Conservation (phyloP, 2,797 vertebrate genomes). For the Pangasius djambal region DNA sequence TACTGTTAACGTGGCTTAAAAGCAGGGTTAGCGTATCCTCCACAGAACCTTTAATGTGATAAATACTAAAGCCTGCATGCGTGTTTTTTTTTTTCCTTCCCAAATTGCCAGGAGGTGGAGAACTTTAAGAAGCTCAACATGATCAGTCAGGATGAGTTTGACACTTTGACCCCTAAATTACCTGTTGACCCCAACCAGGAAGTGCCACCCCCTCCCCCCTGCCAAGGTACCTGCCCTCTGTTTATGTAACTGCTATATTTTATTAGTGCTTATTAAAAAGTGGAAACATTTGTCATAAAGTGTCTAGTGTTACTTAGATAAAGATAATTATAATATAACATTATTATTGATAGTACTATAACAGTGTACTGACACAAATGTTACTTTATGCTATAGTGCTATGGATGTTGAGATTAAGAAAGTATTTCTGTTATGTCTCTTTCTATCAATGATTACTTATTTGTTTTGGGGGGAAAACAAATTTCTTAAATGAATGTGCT, state of each 20-base stretch:
- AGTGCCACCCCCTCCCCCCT: conserved; percentile 72
- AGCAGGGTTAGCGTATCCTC: not conserved
- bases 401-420: too few relatives aligned
- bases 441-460: too few relatives aligned
- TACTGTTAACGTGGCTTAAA: not conserved
- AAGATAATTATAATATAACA: not conserved
- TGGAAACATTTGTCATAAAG: not conserved
- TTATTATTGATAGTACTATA: not conserved
- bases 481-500: not conserved
- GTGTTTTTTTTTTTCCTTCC: conserved; percentile 48
- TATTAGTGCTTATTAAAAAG: not conserved
- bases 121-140: conserved; percentile 91
- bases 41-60: not conserved
- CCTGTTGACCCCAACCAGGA: conserved; percentile 76
- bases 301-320: not conserved
- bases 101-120: conserved; percentile 83
- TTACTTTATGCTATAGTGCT: too few relatives aligned
- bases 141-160: conserved; percentile 89
- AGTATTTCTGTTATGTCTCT: too few relatives aligned
- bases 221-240: conserved; percentile 42
- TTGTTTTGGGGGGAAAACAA: too few relatives aligned
- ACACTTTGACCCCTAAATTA: conserved; percentile 80
- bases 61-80: not conserved
- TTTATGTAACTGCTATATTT: not conserved
- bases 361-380: not conserved